Conservation (phyloP, 2,113 vertebrate genomes). For the Montifringilla adamsi region DNA sequence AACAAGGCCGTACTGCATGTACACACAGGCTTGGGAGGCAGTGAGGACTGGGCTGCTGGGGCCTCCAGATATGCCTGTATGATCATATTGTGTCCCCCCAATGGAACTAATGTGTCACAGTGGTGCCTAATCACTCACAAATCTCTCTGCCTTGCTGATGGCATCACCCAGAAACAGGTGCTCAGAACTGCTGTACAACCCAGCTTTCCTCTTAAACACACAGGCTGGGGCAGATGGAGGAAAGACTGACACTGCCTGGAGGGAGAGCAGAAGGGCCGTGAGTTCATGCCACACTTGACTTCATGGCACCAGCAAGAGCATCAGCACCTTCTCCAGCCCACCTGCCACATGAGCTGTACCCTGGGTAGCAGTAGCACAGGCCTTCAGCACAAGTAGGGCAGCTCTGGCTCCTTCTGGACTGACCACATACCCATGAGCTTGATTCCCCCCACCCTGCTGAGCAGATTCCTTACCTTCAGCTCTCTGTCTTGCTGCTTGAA, state of each 20-base stretch:
- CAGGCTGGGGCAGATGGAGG: not conserved
- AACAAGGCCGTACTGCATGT: not conserved
- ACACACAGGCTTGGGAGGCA: not conserved
- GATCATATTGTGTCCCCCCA: not conserved
- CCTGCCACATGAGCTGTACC: not conserved
- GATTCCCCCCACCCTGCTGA: not conserved
- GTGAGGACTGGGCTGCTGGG: not conserved
- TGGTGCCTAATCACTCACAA: not conserved
- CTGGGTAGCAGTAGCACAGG: not conserved
- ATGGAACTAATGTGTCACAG: not conserved
- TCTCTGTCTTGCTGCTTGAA: slow-evolving; percentile 95
- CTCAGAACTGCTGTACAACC: not conserved
- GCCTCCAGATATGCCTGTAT: not conserved
- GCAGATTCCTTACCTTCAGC: slow-evolving; percentile 80
- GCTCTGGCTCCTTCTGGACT: not conserved
- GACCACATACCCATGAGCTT: not conserved
- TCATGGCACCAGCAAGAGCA: not conserved
- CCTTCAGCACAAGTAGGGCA: not conserved
- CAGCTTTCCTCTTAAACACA: not conserved
- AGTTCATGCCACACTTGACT: not conserved
- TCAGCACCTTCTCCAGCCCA: not conserved
- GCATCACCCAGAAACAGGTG: not conserved
- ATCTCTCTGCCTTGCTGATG: not conserved
- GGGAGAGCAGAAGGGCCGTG: not conserved
- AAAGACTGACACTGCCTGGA: not conserved